phyloP scores from a whole-genome alignment of 2,888 invertebrate genomes.

The Zaprionus lineosus region DNA sequence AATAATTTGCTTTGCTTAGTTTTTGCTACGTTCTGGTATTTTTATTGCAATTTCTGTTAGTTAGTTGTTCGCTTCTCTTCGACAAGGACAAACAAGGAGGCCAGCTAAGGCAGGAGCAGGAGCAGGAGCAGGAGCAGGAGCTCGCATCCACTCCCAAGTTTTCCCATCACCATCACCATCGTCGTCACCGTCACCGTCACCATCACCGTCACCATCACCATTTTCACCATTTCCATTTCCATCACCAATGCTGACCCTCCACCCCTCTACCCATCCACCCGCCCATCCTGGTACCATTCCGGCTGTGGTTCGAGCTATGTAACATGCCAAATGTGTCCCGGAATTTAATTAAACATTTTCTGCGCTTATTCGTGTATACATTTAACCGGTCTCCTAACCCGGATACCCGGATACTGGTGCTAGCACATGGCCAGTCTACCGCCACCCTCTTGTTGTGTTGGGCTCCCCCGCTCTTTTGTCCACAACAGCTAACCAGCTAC shows the following conservation, averaged over 20 bases:
- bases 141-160: background rate
- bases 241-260: background rate
- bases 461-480: background rate
- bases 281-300: constrained; percentile 7
- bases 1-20: constrained; percentile 78
- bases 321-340: constrained; percentile 79
- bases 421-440: background rate
- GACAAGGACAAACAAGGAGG: constrained; percentile 45
- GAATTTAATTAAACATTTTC: constrained; percentile 79
- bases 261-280: too few relatives aligned
- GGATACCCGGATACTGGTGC: background rate
- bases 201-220: background rate
- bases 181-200: background rate
- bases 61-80: constrained; percentile 47
- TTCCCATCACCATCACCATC: too few relatives aligned
- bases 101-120: too few relatives aligned
- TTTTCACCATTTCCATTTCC: background rate
- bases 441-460: constrained; percentile 5
- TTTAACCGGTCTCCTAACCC: constrained; percentile 31
- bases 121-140: too few relatives aligned
- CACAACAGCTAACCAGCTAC: background rate
- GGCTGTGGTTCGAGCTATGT: constrained; percentile 71
- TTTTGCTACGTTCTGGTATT: constrained; percentile 76
- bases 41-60: constrained; percentile 77
- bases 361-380: constrained; percentile 75